Evolutionary conservation across 1,140 invertebrate species (phyloP).

Genomic region (Steinernema feltiae): DNA sequence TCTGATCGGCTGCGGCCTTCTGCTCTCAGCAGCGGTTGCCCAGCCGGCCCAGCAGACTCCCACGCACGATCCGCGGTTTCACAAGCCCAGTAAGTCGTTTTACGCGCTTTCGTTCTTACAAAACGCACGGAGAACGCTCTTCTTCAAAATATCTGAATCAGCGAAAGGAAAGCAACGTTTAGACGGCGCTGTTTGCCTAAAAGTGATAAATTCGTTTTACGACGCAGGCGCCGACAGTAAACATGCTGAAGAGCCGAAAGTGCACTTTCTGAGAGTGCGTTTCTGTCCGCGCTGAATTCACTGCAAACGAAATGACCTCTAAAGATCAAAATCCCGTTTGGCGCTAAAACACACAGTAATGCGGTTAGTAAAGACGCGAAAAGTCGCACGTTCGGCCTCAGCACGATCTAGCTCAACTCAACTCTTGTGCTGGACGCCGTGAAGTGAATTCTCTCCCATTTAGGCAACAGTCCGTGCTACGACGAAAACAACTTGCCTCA

Average conservation of each 20-base stretch:
- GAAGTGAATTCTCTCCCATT: conserved; percentile 20
- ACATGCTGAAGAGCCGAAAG: neutral
- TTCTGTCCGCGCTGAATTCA: too few species aligned
- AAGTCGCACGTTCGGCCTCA: too few species aligned
- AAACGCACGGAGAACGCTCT: neutral
- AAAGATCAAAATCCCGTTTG: too few species aligned
- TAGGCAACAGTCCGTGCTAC: conserved; percentile 60
- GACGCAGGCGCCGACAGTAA: neutral
- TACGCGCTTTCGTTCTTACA: neutral
- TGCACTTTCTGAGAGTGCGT: neutral
- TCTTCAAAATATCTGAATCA: conserved; percentile 14
- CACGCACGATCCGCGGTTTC: conserved; percentile 39
- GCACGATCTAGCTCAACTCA: neutral
- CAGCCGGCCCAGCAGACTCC: conserved; percentile 36
- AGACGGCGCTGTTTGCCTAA: neutral
- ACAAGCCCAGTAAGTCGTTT: conserved; percentile 35
- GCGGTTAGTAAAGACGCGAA: too few species aligned
- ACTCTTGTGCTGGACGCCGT: too few species aligned
- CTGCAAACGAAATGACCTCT: too few species aligned
- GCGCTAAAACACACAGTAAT: too few species aligned
- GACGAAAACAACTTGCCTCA: conserved; percentile 62
- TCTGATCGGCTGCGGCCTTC: conserved; percentile 19
- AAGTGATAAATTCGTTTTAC: neutral
- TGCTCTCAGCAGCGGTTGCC: conserved; percentile 19
- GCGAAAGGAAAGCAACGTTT: neutral